phyloP scores from a whole-genome alignment of 2,888 invertebrate genomes.

The Uropetala carovei region DNA sequence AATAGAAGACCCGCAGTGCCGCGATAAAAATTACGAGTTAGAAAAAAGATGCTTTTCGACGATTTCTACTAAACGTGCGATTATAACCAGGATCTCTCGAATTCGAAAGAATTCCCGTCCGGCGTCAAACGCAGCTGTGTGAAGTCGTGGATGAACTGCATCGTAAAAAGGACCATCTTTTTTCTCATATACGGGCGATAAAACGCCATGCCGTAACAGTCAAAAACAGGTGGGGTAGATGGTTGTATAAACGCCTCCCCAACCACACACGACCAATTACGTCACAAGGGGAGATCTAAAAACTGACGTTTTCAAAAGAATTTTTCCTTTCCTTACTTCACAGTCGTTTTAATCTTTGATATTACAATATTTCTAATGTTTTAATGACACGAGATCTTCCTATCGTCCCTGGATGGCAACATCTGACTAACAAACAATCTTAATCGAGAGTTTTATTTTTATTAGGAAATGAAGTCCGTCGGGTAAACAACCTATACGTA shows the following conservation, averaged over 20 bases:
- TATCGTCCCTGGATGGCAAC: no score
- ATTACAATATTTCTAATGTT: no score
- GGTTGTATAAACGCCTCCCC: background rate
- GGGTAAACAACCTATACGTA: no score
- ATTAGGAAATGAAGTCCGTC: no score
- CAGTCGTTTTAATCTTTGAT: no score
- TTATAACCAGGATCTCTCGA: background rate
- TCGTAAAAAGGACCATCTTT: background rate
- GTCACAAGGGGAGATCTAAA: background rate
- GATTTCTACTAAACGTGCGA: background rate
- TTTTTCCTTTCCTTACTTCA: no score
- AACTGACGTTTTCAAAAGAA: background rate
- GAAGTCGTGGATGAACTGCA: background rate
- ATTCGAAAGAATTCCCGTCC: background rate
- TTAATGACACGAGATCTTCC: no score
- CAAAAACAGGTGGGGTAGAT: background rate
- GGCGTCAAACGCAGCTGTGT: background rate
- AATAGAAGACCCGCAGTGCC: background rate
- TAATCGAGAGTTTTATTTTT: no score
- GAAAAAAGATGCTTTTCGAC: background rate
- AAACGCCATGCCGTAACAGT: background rate
- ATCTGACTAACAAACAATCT: no score
- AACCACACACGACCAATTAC: background rate
- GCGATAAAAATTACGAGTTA: conserved; percentile 10
- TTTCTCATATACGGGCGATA: background rate